A percentile compares a stretch with the other conserved stretches of the same genome.
These are phyloP conservation scores for Megaceryle alcyon DNA, from an alignment of 2,797 vertebrate genomes.

Conservation along the genomic window DNA sequence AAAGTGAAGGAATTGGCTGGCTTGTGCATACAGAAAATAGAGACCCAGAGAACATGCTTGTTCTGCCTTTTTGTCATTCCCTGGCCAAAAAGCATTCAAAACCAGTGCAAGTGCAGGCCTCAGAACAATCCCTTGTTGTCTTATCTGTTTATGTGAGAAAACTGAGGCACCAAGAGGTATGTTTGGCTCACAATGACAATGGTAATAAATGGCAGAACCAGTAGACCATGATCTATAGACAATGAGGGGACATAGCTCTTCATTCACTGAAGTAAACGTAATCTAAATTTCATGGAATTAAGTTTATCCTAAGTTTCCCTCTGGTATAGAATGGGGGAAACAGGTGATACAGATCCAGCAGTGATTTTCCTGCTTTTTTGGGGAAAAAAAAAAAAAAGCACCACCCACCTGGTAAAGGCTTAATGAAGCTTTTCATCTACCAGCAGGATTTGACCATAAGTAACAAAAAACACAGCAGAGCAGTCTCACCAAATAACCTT, in stretches of 20 bases:
- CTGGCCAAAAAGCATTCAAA: neutral
- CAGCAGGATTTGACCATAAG: neutral
- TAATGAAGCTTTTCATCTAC: neutral
- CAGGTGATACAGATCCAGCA: neutral
- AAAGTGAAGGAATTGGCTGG: neutral
- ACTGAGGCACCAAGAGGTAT: neutral
- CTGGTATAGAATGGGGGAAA: neutral
- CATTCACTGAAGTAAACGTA: neutral
- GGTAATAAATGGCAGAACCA: neutral
- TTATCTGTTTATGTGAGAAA: neutral
- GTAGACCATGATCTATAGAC: neutral
- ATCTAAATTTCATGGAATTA: neutral
- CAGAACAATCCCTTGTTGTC: neutral
- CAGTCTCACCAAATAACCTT: neutral
- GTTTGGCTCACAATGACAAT: neutral
- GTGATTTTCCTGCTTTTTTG: neutral
- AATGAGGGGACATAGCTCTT: neutral
- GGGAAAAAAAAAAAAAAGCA: neutral
- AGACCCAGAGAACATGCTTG: neutral
- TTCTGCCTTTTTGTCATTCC: neutral
- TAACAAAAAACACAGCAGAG: neutral
- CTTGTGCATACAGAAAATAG: neutral
- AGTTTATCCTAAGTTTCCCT: neutral
- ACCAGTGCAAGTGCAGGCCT: neutral
- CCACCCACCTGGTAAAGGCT: neutral